A percentile compares a stretch with the other conserved stretches of the same genome.
phyloP scores from a whole-genome alignment of 2,888 invertebrate species.

The Pseudanteris insignis region DNA sequence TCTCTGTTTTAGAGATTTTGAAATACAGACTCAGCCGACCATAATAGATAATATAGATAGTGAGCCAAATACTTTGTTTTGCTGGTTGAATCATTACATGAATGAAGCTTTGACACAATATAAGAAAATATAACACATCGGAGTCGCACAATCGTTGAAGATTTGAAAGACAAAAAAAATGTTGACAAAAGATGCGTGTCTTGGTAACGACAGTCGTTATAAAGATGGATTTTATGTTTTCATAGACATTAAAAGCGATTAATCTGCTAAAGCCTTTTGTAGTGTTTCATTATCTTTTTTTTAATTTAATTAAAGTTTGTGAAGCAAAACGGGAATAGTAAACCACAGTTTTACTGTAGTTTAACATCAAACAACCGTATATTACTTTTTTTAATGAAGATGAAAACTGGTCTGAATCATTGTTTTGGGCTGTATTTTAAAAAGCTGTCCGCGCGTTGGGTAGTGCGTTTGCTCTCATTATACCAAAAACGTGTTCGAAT shows the following conservation, averaged over 20 bases:
- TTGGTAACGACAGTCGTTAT: not conserved
- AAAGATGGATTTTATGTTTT: slow-evolving; percentile 1
- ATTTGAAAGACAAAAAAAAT: not conserved
- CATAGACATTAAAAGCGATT: slow-evolving; percentile 2
- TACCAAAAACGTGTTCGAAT: too few relatives aligned
- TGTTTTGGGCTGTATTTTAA: not conserved
- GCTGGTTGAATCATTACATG: not conserved
- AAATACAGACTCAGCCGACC: not conserved
- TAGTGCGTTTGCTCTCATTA: too few relatives aligned
- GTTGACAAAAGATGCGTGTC: not conserved
- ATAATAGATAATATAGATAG: not conserved
- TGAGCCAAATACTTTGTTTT: not conserved
- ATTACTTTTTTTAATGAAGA: slow-evolving; percentile 11
- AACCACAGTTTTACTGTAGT: not conserved
- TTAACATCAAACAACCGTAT: slow-evolving; percentile 6
- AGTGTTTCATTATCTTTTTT: slow-evolving; percentile 16
- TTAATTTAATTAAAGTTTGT: slow-evolving; percentile 17
- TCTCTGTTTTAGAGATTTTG: too few relatives aligned
- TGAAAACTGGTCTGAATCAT: slow-evolving; percentile 1
- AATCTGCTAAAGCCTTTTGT: not conserved
- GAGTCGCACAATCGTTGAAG: not conserved
- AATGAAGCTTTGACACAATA: not conserved
- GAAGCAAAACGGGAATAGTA: not conserved
- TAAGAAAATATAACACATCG: not conserved
- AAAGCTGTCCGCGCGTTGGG: too few relatives aligned